Conservation (phyloP, 37 sponge, comb jelly and placozoan species). For the Eunapius fragilis region DNA sequence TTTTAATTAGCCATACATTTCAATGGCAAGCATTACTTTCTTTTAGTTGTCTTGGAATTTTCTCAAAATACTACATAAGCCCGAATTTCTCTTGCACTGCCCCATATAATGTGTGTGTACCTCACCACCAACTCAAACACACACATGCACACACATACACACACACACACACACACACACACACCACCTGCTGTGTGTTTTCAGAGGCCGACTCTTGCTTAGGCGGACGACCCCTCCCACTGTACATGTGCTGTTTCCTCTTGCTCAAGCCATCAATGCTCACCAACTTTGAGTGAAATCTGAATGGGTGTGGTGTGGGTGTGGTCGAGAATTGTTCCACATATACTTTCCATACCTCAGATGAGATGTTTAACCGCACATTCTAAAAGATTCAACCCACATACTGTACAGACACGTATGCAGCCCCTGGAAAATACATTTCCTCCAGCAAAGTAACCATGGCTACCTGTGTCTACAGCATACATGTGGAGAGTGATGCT, state of each 20-base stretch:
- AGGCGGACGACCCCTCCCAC: slow-evolving; percentile 82
- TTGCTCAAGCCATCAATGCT: slow-evolving; percentile 21
- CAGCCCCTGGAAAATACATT: no score
- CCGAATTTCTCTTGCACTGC: no score
- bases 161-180: slow-evolving; percentile 10
- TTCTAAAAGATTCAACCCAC: no score
- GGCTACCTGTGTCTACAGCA: no score
- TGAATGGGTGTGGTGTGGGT: slow-evolving; percentile 3
- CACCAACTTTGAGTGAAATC: slow-evolving; percentile 54
- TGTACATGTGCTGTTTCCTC: slow-evolving; percentile 50
- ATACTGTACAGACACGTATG: no score
- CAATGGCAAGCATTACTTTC: no score
- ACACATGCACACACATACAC: neutral
- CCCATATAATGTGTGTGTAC: no score
- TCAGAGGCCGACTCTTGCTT: slow-evolving; percentile 27
- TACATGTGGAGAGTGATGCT: no score
- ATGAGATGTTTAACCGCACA: neutral
- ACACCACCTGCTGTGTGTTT: neutral
- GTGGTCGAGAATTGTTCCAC: neutral
- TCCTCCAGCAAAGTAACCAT: no score
- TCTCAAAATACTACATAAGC: no score
- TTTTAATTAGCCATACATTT: no score
- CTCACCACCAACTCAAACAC: neutral
- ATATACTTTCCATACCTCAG: neutral
- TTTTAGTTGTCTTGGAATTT: no score